Conservation (phyloP, 2,113 vertebrate species). For the Potamarius usumacintae region DNA sequence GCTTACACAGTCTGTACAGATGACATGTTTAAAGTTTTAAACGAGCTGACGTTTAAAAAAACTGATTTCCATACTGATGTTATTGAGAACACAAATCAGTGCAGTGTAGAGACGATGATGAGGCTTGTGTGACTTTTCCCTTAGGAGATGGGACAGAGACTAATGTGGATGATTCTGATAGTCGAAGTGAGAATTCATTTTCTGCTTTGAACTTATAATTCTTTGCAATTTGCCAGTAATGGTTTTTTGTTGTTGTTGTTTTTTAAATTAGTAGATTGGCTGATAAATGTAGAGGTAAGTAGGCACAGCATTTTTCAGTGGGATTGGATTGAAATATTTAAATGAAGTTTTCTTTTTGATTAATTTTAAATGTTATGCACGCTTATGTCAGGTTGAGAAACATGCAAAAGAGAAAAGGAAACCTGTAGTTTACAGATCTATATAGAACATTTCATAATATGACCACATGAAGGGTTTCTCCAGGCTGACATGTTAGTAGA, state of each 20-base stretch:
- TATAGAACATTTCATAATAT: neutral
- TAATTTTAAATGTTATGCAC: neutral
- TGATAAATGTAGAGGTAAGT: no score
- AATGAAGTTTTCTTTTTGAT: neutral
- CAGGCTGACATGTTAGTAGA: slow-evolving; percentile 27
- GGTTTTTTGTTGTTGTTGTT: no score
- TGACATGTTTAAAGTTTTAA: neutral
- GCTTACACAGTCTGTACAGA: neutral
- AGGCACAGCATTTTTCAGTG: neutral
- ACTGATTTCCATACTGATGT: neutral
- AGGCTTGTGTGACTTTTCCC: neutral
- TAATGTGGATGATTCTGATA: neutral
- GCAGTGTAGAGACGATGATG: neutral
- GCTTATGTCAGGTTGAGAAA: neutral
- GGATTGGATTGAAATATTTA: neutral
- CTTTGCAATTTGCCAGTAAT: neutral
- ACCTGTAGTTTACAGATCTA: neutral
- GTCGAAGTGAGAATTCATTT: neutral
- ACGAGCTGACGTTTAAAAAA: neutral
- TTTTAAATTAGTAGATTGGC: neutral
- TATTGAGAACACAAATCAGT: neutral
- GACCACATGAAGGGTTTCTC: neutral
- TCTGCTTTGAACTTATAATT: neutral
- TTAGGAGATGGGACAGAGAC: neutral
- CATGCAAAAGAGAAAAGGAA: neutral